These are phyloP conservation scores for Notocelia uddmanniana DNA, from an alignment of 2,888 invertebrate genomes.

Conservation along the genomic window DNA sequence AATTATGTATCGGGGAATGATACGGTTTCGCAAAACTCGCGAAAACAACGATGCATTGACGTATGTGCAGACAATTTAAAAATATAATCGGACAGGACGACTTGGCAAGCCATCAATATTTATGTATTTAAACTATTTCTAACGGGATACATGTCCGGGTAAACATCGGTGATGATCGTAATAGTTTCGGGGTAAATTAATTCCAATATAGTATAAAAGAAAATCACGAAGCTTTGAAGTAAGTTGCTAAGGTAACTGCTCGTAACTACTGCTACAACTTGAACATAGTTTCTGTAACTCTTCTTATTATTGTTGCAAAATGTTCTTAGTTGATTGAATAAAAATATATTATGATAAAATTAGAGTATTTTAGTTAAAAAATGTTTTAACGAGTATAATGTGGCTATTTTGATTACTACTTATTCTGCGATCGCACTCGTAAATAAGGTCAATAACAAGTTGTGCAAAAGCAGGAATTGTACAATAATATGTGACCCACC, in stretches of 20 bases:
- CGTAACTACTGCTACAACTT: no score
- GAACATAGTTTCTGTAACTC: no score
- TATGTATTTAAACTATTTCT: neutral
- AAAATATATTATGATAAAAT: no score
- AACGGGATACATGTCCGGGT: no score
- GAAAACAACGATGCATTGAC: constrained; percentile 52
- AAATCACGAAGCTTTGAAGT: neutral
- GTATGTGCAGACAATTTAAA: constrained; percentile 52
- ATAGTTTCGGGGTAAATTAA: no score
- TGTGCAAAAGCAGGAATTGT: constrained; percentile 3
- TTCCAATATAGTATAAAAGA: neutral
- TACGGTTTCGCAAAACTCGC: constrained; percentile 61
- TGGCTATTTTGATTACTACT: constrained; percentile 7
- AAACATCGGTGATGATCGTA: no score
- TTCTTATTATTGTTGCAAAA: neutral
- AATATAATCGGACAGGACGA: constrained; percentile 36
- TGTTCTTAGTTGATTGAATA: no score
- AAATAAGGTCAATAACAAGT: constrained; percentile 20
- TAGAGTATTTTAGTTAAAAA: neutral
- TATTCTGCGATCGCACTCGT: constrained; percentile 15
- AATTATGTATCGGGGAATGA: constrained; percentile 68
- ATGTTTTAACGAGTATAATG: neutral
- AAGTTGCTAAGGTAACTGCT: no score
- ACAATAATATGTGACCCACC: neutral
- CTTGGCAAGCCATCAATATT: constrained; percentile 19